A percentile compares a stretch with the other conserved stretches of the same genome.
These are phyloP conservation scores for Macrotis lagotis DNA, from an alignment of 2,113 vertebrate species.

Conservation along the genomic window DNA sequence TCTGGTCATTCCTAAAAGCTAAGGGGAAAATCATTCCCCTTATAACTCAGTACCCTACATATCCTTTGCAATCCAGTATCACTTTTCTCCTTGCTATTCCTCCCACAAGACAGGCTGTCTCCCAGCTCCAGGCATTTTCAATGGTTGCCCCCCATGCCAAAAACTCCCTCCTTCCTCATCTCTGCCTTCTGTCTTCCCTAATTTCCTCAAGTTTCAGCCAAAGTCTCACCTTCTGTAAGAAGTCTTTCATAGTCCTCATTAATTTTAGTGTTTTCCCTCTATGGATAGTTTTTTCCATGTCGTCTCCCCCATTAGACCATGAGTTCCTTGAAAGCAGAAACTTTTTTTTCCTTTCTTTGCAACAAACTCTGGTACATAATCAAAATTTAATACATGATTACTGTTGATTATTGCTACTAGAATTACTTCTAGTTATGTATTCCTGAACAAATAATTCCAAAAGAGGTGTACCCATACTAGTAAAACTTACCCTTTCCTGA, in stretches of 20 bases:
- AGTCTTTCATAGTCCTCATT: neutral
- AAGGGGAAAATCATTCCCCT: neutral
- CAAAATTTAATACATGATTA: neutral
- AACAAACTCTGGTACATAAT: neutral
- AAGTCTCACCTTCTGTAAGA: neutral
- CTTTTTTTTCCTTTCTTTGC: neutral
- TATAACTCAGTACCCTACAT: neutral
- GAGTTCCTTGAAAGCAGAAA: neutral
- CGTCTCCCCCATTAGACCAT: neutral
- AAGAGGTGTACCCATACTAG: neutral
- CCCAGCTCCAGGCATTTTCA: neutral
- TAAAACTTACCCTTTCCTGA: neutral
- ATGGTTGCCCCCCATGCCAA: neutral
- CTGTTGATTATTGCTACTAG: no score
- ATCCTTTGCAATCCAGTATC: neutral
- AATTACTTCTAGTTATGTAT: neutral
- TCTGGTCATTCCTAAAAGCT: neutral
- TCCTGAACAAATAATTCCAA: neutral
- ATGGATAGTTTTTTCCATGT: neutral
- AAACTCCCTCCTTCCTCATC: neutral
- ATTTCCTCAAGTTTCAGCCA: neutral
- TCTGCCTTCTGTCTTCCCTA: neutral
- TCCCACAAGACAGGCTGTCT: neutral
- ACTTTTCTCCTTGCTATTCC: neutral
- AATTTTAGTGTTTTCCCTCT: neutral